phyloP scores from a whole-genome alignment of 2,888 invertebrate species.

The Cephus nigrinus region DNA sequence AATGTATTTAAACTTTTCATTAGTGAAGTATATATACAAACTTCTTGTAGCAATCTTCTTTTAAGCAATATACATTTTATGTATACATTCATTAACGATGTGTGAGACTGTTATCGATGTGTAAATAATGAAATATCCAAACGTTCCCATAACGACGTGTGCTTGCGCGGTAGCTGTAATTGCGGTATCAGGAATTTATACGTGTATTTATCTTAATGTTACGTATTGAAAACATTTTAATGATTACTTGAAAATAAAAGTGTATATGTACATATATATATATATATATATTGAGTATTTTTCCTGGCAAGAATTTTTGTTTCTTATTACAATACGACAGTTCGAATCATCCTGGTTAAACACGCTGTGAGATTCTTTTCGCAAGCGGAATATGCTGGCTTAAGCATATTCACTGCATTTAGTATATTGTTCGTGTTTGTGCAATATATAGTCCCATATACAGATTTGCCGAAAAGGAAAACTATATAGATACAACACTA shows the following conservation, averaged over 20 bases:
- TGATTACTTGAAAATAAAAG: background rate
- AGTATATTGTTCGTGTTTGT: background rate
- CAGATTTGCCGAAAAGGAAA: background rate
- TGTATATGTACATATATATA: background rate
- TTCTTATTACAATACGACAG: background rate
- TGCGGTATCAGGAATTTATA: background rate
- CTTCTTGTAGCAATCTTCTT: background rate
- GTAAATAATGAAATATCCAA: background rate
- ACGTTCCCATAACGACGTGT: background rate
- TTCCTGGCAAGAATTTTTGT: background rate
- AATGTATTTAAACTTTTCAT: background rate
- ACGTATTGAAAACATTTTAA: background rate
- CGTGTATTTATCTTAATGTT: background rate
- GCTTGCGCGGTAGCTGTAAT: background rate
- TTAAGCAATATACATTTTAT: background rate
- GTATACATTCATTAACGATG: background rate
- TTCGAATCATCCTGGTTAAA: background rate
- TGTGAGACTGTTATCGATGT: background rate
- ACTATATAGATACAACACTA: background rate
- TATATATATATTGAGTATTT: background rate
- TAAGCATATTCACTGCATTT: background rate
- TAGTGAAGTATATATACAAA: background rate
- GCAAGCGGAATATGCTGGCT: background rate
- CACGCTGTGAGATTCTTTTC: background rate
- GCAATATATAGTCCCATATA: background rate